These are phyloP conservation scores for Buphagus erythrorhynchus DNA, from an alignment of 2,797 vertebrate genomes.

Conservation along the genomic window DNA sequence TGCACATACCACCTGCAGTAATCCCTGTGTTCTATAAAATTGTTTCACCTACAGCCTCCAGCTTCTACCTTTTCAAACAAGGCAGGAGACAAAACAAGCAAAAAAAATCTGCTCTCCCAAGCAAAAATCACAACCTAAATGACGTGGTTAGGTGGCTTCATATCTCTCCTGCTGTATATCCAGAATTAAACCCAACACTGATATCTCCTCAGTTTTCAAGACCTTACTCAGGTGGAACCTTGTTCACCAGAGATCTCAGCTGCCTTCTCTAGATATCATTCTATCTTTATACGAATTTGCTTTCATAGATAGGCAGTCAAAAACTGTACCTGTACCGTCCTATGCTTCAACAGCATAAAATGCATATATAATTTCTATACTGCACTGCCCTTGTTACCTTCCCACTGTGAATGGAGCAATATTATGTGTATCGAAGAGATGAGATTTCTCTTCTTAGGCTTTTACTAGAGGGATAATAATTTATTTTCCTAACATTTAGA, in stretches of 20 bases:
- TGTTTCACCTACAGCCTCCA: background rate
- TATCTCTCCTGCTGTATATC: background rate
- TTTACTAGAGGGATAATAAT: background rate
- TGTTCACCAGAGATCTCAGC: background rate
- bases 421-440: background rate
- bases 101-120: background rate
- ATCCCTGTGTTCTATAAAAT: background rate
- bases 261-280: background rate
- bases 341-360: background rate
- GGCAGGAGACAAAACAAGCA: background rate
- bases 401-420: background rate
- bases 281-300: background rate
- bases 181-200: background rate
- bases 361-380: background rate
- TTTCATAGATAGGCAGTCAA: background rate
- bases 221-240: background rate
- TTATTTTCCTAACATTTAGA: background rate
- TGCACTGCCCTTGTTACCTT: background rate
- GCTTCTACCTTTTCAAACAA: slow-evolving; percentile 15
- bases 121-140: background rate
- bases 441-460: background rate
- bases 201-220: background rate
- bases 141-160: background rate
- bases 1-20: background rate
- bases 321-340: background rate